phyloP scores from a whole-genome alignment of 1,140 invertebrate species.

The Theocolax elegans region DNA sequence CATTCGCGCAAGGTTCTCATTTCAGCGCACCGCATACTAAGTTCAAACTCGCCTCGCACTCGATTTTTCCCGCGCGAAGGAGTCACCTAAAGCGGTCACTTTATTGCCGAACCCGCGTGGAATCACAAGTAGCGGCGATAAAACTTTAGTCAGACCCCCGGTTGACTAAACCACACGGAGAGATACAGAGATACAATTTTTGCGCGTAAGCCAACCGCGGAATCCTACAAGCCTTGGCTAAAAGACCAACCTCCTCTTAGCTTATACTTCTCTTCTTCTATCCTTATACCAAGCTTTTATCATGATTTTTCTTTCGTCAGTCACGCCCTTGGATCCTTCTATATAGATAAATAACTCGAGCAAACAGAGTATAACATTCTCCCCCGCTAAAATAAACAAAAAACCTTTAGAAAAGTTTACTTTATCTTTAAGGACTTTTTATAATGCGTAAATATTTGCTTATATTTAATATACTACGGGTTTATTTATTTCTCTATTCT shows the following conservation, averaged over 20 bases:
- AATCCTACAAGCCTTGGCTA: neutral
- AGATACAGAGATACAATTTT: neutral
- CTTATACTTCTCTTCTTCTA: neutral
- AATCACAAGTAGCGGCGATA: conserved; percentile 42
- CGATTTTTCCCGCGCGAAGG: no score
- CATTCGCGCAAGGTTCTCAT: no score
- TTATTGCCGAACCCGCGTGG: conserved; percentile 41
- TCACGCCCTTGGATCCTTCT: neutral
- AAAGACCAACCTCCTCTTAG: neutral
- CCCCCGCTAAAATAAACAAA: no score
- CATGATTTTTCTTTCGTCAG: neutral
- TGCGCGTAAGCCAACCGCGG: neutral
- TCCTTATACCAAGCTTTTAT: neutral
- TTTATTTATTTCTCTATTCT: no score
- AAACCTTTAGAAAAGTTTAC: no score
- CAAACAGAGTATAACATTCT: no score
- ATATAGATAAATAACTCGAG: no score
- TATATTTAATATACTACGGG: no score
- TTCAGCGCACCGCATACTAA: no score
- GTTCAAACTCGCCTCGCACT: no score
- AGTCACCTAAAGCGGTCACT: conserved; percentile 49
- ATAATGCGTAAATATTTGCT: no score
- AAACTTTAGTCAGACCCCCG: conserved; percentile 25
- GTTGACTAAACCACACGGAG: neutral
- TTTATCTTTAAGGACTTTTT: no score